Evolutionary conservation across 2,888 invertebrate genomes (phyloP).

Genomic region (Latrodectus elegans): DNA sequence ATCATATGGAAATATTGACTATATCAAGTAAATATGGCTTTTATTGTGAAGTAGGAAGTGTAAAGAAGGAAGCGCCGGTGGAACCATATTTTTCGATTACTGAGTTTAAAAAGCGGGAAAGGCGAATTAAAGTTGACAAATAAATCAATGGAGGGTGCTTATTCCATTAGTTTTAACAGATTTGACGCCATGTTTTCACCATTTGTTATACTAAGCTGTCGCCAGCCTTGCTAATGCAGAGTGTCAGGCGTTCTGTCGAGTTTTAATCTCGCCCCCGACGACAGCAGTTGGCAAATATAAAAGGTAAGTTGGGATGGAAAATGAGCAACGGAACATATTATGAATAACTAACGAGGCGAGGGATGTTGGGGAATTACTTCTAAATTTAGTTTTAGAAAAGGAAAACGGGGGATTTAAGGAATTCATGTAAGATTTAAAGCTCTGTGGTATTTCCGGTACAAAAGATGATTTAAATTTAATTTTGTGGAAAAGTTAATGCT

Average conservation of each 20-base stretch:
- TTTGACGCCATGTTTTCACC: slow-evolving; percentile 29
- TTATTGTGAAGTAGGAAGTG: neutral
- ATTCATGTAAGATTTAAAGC: neutral
- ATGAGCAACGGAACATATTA: neutral
- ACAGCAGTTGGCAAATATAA: neutral
- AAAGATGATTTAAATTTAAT: neutral
- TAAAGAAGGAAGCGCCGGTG: neutral
- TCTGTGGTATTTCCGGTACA: neutral
- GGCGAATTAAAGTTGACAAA: slow-evolving; percentile 19
- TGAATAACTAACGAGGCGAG: slow-evolving; percentile 17
- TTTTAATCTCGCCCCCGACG: slow-evolving; percentile 27
- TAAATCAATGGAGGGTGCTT: neutral
- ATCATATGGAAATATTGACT: too few species aligned
- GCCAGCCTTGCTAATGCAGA: slow-evolving; percentile 9
- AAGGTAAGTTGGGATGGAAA: neutral
- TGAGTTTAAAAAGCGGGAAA: neutral
- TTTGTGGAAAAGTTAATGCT: neutral
- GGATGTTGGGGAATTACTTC: slow-evolving; percentile 4
- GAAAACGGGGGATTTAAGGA: neutral
- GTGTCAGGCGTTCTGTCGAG: slow-evolving; percentile 25
- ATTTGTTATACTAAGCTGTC: slow-evolving; percentile 16
- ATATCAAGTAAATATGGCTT: too few species aligned
- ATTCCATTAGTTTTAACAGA: slow-evolving; percentile 39
- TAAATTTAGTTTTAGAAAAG: neutral
- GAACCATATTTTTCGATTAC: neutral